phyloP scores from a whole-genome alignment of 2,113 vertebrate species.

The Calidris pugnax region DNA sequence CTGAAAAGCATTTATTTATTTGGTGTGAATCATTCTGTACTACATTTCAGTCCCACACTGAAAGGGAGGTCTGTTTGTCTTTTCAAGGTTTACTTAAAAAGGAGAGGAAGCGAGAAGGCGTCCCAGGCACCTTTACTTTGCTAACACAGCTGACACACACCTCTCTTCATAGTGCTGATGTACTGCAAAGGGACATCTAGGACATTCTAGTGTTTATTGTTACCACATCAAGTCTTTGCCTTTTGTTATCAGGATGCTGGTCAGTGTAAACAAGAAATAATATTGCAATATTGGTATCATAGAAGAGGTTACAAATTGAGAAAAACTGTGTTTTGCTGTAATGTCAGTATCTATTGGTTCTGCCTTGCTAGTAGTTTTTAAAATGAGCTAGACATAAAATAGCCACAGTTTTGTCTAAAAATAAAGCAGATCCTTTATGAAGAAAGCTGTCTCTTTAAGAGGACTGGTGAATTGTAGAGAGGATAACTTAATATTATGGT shows the following conservation, averaged over 20 bases:
- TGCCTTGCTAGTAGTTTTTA: background rate
- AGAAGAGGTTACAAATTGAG: background rate
- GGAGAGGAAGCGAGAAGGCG: background rate
- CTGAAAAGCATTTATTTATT: constrained; percentile 47
- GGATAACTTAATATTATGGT: background rate
- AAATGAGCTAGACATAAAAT: background rate
- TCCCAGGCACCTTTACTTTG: background rate
- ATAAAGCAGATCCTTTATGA: background rate
- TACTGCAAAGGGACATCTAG: background rate
- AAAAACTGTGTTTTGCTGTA: background rate
- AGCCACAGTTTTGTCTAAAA: background rate
- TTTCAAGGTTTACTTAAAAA: background rate
- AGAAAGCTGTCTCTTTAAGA: background rate
- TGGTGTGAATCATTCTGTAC: background rate
- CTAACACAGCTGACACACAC: background rate
- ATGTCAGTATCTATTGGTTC: background rate
- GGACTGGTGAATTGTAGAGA: background rate
- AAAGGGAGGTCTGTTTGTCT: background rate
- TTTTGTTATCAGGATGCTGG: background rate
- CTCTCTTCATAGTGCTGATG: background rate
- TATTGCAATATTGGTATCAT: background rate
- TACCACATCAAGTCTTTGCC: background rate
- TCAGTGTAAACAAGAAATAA: background rate
- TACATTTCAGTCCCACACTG: background rate
- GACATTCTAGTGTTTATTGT: background rate